Percentiles rank a stretch among this genome's conserved stretches.
phyloP scores from a whole-genome alignment of 1,140 invertebrate species.

The Grapholita molesta region DNA sequence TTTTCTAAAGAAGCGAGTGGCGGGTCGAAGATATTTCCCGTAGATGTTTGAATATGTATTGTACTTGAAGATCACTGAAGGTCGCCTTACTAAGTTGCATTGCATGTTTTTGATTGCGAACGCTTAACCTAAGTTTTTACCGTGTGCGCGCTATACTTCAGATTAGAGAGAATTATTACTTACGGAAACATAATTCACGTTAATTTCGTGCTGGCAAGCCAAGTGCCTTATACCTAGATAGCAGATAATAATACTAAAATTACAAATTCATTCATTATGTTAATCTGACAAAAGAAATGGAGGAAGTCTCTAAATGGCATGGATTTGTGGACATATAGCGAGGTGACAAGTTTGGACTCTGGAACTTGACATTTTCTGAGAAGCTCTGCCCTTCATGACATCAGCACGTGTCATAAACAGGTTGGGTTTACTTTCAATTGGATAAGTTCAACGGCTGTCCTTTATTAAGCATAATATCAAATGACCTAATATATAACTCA shows the following conservation, averaged over 20 bases:
- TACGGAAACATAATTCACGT: too few relatives aligned
- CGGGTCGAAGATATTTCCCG: background rate
- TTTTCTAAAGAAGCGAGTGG: background rate
- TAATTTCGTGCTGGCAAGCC: too few relatives aligned
- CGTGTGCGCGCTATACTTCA: too few relatives aligned
- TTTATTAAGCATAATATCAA: too few relatives aligned
- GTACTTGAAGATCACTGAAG: too few relatives aligned
- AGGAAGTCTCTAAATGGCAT: background rate
- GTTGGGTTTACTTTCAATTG: background rate
- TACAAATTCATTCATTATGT: background rate
- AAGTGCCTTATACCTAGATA: too few relatives aligned
- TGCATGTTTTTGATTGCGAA: too few relatives aligned
- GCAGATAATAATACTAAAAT: background rate
- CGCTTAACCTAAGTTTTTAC: too few relatives aligned
- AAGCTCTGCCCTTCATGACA: background rate
- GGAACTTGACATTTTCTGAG: constrained; percentile 12
- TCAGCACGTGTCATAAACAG: background rate
- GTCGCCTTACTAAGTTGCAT: too few relatives aligned
- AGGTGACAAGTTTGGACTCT: background rate
- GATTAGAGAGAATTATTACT: too few relatives aligned
- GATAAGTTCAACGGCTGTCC: background rate
- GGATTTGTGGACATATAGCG: background rate
- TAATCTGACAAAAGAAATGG: background rate
- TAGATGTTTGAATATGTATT: background rate
- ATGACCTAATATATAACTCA: too few relatives aligned